phyloP scores from a whole-genome alignment of 2,113 vertebrate species.

The Pterocles orientalis region DNA sequence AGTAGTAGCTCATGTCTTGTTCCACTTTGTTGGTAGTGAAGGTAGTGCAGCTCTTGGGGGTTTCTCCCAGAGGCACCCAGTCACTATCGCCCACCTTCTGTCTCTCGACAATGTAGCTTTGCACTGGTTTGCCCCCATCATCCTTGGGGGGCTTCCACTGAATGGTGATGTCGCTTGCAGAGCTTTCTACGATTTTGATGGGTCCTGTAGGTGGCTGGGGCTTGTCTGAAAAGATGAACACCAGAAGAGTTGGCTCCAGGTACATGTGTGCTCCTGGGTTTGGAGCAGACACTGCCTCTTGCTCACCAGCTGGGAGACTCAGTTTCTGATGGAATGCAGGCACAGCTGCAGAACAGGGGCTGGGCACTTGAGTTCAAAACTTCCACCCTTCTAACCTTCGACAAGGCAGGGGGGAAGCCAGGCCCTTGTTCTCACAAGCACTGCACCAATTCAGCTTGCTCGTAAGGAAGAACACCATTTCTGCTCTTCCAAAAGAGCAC shows the following conservation, averaged over 20 bases:
- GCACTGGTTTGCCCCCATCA: slow-evolving; percentile 79
- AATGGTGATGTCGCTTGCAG: slow-evolving; percentile 74
- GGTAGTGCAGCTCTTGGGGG: slow-evolving; percentile 62
- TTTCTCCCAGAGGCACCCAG: slow-evolving; percentile 82
- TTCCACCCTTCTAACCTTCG: background rate
- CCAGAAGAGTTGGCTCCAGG: background rate
- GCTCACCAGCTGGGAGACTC: background rate
- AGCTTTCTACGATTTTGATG: slow-evolving; percentile 77
- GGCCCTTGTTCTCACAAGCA: background rate
- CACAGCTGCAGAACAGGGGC: background rate
- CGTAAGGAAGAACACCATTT: background rate
- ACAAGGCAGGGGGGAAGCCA: background rate
- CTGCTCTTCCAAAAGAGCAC: background rate
- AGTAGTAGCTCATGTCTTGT: slow-evolving; percentile 82
- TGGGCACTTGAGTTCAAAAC: background rate
- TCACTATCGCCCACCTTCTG: slow-evolving; percentile 74
- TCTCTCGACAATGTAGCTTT: slow-evolving; percentile 81
- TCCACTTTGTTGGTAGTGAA: slow-evolving; percentile 80
- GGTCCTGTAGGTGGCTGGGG: slow-evolving; percentile 84
- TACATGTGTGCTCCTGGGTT: background rate
- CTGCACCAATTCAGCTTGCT: background rate
- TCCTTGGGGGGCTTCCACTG: slow-evolving; percentile 83
- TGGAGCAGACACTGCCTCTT: background rate
- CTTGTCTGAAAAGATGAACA: slow-evolving; percentile 71
- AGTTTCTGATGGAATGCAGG: background rate